Base-by-base conservation (phyloP, 1,140 invertebrate species). In the Aphis gossypii region DNA sequence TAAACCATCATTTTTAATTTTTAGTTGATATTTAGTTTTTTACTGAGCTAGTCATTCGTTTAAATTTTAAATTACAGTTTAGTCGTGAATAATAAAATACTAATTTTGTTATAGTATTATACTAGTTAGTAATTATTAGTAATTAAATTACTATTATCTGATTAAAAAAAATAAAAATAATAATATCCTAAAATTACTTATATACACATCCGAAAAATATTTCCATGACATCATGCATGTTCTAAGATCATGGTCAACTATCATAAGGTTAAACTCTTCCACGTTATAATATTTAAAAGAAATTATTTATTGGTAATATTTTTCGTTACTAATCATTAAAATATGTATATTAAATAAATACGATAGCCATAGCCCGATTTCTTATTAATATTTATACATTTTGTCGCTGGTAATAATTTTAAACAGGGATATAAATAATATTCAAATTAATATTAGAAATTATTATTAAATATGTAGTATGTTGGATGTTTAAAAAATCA, bases 211-310 rank as follows among this genome's bases (percentile, higher is more conserved):
- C n/a, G 18, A n/a, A n/a, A 20, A 48, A 87, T 87, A 48, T 87
- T 48, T 87, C 44, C 4, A 87, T 87, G 86, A 87, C 86, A 51
- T 87, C 86, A 87, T 87, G 44, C 60, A 76, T 86, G 21, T 89
- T 89, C 20, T 11, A 35, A 54, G 87, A 54, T 89, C 87, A 89
- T 54, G 87, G 87, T 54, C 87, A 21, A 35, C 38, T 30, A 25
- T 14, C 30, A 46, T 48, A 30, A 46, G 86, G 44, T 87, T 48
- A 87, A 87, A 48, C 44, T 35, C 86, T 51, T 7, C 18, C 18
- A 48, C 14, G 14, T 87, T 87, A 35, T 46, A 46, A 35, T 46
- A 14, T 30, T 46, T n/a, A 48, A 87, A 87, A 87, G 18, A 76
- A 35, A 35, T 87, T 83, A 48, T 35, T 48, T n/a, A 25, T 48